Conservation (phyloP, 2,797 vertebrate genomes). For the Alca torda region DNA sequence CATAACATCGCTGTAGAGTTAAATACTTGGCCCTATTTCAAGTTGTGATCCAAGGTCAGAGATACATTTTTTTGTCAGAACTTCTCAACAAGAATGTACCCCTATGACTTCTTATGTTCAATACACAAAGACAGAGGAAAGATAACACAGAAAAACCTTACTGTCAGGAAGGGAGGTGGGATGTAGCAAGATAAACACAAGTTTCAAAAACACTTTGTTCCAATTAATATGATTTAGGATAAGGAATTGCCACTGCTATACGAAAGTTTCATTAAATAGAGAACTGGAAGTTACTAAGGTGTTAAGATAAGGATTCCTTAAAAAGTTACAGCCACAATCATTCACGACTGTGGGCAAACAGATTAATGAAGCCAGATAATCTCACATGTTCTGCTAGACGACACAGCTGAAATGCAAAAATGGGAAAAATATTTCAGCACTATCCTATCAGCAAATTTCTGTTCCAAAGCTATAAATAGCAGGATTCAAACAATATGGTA, state of each 20-base stretch:
- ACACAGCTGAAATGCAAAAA: constrained; percentile 47
- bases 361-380: constrained; percentile 62
- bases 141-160: constrained; percentile 69
- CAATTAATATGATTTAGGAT: constrained; percentile 75
- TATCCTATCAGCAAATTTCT: constrained; percentile 18
- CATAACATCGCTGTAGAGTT: constrained; percentile 69
- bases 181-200: constrained; percentile 69
- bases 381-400: constrained; percentile 18
- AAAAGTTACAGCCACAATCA: constrained; percentile 60
- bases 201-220: constrained; percentile 64
- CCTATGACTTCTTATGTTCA: constrained; percentile 69
- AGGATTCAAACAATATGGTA: background rate
- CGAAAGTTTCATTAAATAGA: constrained; percentile 31
- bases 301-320: constrained; percentile 66
- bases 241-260: constrained; percentile 44
- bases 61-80: constrained; percentile 82
- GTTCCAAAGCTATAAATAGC: constrained; percentile 33
- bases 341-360: constrained; percentile 61
- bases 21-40: constrained; percentile 76
- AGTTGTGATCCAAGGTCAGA: constrained; percentile 80
- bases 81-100: constrained; percentile 71
- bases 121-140: constrained; percentile 72
- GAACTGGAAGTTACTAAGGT: constrained; percentile 52
- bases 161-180: constrained; percentile 67
- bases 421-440: constrained; percentile 23